These are phyloP conservation scores for Brachionus plicatilis DNA, from an alignment of 1,140 invertebrate species.

Conservation along the genomic window DNA sequence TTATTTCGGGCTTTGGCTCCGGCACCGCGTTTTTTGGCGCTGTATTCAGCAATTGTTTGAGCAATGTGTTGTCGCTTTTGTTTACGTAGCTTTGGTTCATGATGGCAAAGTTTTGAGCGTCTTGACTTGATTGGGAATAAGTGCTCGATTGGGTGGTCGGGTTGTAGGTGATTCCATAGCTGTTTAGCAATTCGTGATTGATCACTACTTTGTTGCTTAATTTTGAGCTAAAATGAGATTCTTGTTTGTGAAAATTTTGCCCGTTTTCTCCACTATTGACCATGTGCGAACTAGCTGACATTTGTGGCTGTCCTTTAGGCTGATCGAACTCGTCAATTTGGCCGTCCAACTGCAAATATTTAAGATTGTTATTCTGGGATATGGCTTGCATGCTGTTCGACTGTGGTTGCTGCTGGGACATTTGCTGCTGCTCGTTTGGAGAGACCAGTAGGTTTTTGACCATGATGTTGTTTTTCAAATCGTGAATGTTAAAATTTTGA, in stretches of 20 bases:
- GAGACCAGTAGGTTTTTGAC: conserved; percentile 1
- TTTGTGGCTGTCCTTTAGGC: background rate
- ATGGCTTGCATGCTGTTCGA: background rate
- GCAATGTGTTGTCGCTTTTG: conserved; percentile 24
- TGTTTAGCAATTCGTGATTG: conserved; percentile 18
- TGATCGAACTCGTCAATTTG: background rate
- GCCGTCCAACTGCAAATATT: conserved; percentile 21
- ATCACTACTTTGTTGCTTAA: conserved; percentile 14
- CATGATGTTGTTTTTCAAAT: background rate
- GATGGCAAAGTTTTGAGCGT: background rate
- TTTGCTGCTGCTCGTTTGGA: background rate
- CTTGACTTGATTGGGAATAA: background rate
- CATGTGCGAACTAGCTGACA: background rate
- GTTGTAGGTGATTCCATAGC: conserved; percentile 31
- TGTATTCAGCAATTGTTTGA: conserved; percentile 21
- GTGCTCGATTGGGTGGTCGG: background rate
- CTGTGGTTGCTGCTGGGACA: background rate
- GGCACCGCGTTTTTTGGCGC: conserved; percentile 15
- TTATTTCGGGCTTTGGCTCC: background rate
- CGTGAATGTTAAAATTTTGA: background rate
- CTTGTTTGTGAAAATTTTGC: background rate
- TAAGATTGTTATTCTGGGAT: background rate
- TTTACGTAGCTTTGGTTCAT: background rate
- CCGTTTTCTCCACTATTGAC: background rate
- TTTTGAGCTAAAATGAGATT: background rate